Evolutionary conservation across 1,140 invertebrate species (phyloP).

Genomic region (Temnothorax curvispinosus): DNA sequence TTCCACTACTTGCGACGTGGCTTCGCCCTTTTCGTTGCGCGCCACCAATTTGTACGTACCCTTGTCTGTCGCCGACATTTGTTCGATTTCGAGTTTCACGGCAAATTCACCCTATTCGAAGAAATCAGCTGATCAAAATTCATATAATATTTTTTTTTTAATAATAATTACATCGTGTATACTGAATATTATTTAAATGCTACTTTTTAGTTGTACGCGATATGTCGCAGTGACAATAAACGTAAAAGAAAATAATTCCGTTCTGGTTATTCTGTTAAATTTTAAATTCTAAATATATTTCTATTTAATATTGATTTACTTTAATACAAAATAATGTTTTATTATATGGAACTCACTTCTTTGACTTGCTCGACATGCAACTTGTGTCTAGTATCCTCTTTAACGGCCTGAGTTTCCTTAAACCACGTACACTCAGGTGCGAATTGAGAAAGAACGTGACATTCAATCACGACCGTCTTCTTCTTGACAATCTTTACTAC

Average conservation of each 20-base stretch:
- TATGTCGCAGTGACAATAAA: background rate
- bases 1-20: slow-evolving; percentile 95
- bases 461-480: slow-evolving; percentile 96
- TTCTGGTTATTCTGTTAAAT: background rate
- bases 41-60: slow-evolving; percentile 96
- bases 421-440: slow-evolving; percentile 96
- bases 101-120: slow-evolving; percentile 91
- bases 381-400: slow-evolving; percentile 91
- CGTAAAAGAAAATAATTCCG: slow-evolving; percentile 1
- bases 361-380: slow-evolving; percentile 92
- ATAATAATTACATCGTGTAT: background rate
- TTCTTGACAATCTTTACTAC: slow-evolving; percentile 96
- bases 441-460: slow-evolving; percentile 94
- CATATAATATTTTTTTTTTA: background rate
- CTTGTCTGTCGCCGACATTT: slow-evolving; percentile 92
- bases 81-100: slow-evolving; percentile 94
- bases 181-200: background rate
- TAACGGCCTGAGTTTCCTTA: slow-evolving; percentile 92
- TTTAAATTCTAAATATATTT: background rate
- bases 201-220: background rate
- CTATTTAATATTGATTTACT: background rate
- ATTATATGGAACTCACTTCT: slow-evolving; percentile 87
- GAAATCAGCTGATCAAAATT: slow-evolving; percentile 1
- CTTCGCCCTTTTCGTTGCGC: slow-evolving; percentile 97
- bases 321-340: background rate